A percentile compares a stretch with the other conserved stretches of the same genome.
Evolutionary conservation across 2,888 invertebrate species (phyloP).

Genomic region (Cyclophora punctaria): DNA sequence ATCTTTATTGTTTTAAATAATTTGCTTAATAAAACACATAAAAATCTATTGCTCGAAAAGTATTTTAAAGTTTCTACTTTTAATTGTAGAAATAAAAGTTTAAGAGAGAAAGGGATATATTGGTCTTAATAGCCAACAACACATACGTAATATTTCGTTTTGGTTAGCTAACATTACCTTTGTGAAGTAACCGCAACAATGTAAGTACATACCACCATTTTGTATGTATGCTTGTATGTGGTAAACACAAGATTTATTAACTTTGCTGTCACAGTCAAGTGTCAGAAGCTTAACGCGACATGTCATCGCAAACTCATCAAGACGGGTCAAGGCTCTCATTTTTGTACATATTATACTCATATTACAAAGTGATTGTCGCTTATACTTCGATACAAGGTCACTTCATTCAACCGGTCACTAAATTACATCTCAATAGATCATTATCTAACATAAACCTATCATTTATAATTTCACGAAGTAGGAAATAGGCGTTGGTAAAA

Average conservation of each 20-base stretch:
- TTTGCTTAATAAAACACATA: no score
- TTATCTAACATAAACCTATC: slow-evolving; percentile 35
- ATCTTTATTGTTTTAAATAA: no score
- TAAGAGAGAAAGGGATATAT: no score
- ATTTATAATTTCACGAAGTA: slow-evolving; percentile 56
- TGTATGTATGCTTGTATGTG: slow-evolving; percentile 1
- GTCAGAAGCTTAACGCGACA: slow-evolving; percentile 29
- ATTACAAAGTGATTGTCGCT: slow-evolving; percentile 37
- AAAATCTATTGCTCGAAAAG: no score
- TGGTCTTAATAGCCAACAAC: no score
- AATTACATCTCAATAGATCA: slow-evolving; percentile 26
- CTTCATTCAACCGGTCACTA: slow-evolving; percentile 19
- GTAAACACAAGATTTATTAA: slow-evolving; percentile 26
- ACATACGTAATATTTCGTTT: no score
- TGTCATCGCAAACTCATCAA: slow-evolving; percentile 14
- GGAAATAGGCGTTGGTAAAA: slow-evolving; percentile 16
- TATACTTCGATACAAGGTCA: slow-evolving; percentile 31
- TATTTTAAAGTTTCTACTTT: no score
- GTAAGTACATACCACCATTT: no score
- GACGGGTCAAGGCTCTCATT: slow-evolving; percentile 36
- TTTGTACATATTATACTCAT: slow-evolving; percentile 24
- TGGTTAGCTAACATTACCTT: no score
- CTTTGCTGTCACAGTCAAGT: slow-evolving; percentile 29
- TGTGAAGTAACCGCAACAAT: no score
- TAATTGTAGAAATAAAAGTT: no score